phyloP scores from a whole-genome alignment of 2,113 vertebrate genomes.

The Hystrix brachyura region DNA sequence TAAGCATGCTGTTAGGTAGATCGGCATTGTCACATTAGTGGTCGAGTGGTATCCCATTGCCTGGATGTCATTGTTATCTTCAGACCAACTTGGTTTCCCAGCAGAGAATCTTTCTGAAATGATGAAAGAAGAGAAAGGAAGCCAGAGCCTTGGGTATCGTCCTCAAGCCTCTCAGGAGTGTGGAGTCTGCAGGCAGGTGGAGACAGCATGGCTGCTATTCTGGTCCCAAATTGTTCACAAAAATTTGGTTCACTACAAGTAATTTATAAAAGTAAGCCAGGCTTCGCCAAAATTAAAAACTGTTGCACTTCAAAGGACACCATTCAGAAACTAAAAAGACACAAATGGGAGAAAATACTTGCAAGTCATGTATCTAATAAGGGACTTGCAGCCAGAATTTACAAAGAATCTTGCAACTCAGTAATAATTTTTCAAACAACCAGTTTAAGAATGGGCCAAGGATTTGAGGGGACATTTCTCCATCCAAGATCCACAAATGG shows the following conservation, averaged over 20 bases:
- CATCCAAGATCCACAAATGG: background rate
- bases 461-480: background rate
- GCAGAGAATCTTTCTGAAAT: background rate
- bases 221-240: background rate
- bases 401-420: background rate
- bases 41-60: fast-evolving
- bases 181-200: background rate
- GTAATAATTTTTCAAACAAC: background rate
- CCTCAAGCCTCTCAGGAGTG: background rate
- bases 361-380: background rate
- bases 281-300: background rate
- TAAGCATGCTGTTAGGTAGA: background rate
- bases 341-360: background rate
- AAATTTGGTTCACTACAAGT: background rate
- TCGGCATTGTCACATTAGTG: background rate
- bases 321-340: background rate
- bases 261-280: background rate
- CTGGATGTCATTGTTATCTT: background rate
- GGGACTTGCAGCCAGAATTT: background rate
- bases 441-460: background rate
- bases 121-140: background rate
- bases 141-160: background rate
- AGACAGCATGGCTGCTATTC: background rate
- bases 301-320: background rate
- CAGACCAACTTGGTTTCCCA: background rate